Base-by-base conservation (phyloP, 2,888 invertebrate species). In the Branchinecta sandiegonensis region DNA sequence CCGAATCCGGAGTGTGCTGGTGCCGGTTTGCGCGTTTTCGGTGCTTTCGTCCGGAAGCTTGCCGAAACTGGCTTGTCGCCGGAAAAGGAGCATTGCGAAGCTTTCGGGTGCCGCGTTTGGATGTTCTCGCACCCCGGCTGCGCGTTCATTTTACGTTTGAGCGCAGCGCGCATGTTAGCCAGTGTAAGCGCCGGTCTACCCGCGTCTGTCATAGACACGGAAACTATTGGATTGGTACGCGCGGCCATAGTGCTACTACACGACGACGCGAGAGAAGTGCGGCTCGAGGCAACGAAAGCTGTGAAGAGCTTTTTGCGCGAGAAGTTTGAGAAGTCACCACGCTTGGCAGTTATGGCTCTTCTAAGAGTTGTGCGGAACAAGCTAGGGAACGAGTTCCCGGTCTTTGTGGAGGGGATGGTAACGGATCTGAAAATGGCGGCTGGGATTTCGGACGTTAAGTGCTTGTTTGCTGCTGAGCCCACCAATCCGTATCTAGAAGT, bases 11-110 rank as follows among this genome's bases (percentile, higher is more conserved):
- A 56, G n/a, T 9, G n/a, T 10, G n/a, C 63, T 2, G 23, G 63
- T 56, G 63, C 23, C 63, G n/a, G 63, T 56, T 17, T 56, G 23
- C 63, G 63, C 23, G 63, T 56, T 23, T 17, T 56, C n/a, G 63
- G 14, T 23, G n/a, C 63, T 17, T 10, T 56, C 8, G 63, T 23
- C 23, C 14, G n/a, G 8, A 17, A 17, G 23, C n/a, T 56, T n/a
- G 8, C n/a, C 9, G 23, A 10, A 56, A 10, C 23, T n/a, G 11
- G 23, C 9, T n/a, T 8, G 14, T 9, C 11, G n/a, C 23, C 23
- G 8, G 63, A 23, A 9, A 23, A 56, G 9, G 63, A 56, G 23
- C 23, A 17, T 56, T 56, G 63, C 23, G 63, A 56, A 56, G 23
- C 23, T n/a, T 56, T 56, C 23, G 14, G 23, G 23, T 17, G 23